Conservation (phyloP, 2,888 invertebrate species). For the Volucella zonaria region DNA sequence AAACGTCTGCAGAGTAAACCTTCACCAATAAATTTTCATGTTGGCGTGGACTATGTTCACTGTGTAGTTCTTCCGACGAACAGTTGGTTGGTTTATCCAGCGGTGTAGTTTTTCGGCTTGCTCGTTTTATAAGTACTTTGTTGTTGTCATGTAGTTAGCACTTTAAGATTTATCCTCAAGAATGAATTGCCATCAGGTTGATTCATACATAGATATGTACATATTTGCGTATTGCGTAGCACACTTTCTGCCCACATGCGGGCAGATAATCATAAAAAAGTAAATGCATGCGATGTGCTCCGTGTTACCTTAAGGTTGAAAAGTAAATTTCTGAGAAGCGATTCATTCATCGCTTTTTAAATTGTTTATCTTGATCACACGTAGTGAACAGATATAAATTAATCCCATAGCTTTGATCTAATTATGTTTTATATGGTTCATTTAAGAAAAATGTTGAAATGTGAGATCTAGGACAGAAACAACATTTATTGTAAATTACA, state of each 20-base stretch:
- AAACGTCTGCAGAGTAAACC: conserved; percentile 61
- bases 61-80: conserved; percentile 63
- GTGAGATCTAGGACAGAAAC: no score
- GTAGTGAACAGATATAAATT: conserved; percentile 52
- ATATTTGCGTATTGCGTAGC: conserved; percentile 66
- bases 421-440: conserved; percentile 24
- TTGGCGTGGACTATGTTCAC: conserved; percentile 27
- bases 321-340: conserved; percentile 49
- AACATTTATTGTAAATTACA: no score
- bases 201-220: conserved; percentile 36
- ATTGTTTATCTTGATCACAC: conserved; percentile 50
- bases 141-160: conserved; percentile 83
- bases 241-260: conserved; percentile 64
- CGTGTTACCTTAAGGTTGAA: conserved; percentile 34
- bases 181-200: conserved; percentile 82
- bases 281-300: conserved; percentile 46
- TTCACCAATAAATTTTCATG: conserved; percentile 55
- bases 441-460: not conserved
- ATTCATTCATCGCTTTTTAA: conserved; percentile 55
- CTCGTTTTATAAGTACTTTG: conserved; percentile 79
- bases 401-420: conserved; percentile 54
- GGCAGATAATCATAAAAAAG: conserved; percentile 58
- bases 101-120: conserved; percentile 53
- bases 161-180: conserved; percentile 82
- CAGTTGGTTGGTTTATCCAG: conserved; percentile 77